These are phyloP conservation scores for Phyllotreta cruciferae DNA, from an alignment of 2,888 invertebrate genomes.

Conservation along the genomic window DNA sequence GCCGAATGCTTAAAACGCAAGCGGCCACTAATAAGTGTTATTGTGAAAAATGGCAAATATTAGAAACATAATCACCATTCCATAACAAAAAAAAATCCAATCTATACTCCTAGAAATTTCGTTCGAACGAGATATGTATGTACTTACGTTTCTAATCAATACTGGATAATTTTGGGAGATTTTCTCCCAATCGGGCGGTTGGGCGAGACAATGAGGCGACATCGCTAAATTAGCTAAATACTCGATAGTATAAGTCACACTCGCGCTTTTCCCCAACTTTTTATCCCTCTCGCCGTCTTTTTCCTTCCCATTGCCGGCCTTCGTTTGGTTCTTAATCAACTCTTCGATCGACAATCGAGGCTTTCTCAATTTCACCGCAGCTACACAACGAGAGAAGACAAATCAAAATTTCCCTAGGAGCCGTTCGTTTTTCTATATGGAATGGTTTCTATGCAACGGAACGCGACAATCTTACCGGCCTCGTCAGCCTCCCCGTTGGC, in stretches of 20 bases:
- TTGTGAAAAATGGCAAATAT: not conserved
- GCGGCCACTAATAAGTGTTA: not conserved
- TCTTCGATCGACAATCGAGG: slow-evolving; percentile 56
- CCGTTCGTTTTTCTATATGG: slow-evolving; percentile 14
- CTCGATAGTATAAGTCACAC: slow-evolving; percentile 57
- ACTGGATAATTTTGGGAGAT: slow-evolving; percentile 63
- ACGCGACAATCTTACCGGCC: slow-evolving; percentile 25
- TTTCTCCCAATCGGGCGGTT: slow-evolving; percentile 64
- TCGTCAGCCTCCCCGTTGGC: slow-evolving; percentile 42
- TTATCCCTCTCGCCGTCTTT: slow-evolving; percentile 17
- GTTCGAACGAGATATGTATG: not conserved
- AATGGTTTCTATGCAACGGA: slow-evolving; percentile 14
- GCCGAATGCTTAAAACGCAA: too few species aligned
- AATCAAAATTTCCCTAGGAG: slow-evolving; percentile 21
- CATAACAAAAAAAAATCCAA: slow-evolving; percentile 23
- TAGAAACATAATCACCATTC: slow-evolving; percentile 24
- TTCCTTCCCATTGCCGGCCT: slow-evolving; percentile 39
- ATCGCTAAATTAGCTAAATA: slow-evolving; percentile 64
- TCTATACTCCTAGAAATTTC: slow-evolving; percentile 29
- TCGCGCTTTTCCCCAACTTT: slow-evolving; percentile 8
- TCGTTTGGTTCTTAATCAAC: slow-evolving; percentile 51
- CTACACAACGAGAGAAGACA: slow-evolving; percentile 21
- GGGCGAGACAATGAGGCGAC: slow-evolving; percentile 63
- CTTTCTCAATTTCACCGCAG: slow-evolving; percentile 51
- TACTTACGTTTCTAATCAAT: slow-evolving; percentile 57